These are phyloP conservation scores for Scylla paramamosain DNA, from an alignment of 1,140 invertebrate species.

Conservation along the genomic window DNA sequence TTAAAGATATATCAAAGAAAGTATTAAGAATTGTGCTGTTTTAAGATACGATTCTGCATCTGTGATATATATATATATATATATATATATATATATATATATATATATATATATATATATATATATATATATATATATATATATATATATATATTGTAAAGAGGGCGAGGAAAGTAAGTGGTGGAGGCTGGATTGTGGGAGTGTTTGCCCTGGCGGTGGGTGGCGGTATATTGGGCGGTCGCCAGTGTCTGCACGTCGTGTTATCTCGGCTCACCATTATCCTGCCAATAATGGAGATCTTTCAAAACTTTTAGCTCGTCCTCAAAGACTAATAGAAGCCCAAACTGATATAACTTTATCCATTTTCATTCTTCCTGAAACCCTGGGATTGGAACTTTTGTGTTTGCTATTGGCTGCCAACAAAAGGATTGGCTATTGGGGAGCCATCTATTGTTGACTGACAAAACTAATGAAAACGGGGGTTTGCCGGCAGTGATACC, in stretches of 20 bases:
- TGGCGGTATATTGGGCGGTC: neutral
- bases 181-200: neutral
- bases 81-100: conserved; percentile 58
- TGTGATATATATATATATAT: conserved; percentile 34
- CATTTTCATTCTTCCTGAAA: conserved; percentile 76
- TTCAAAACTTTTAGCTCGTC: conserved; percentile 74
- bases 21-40: too few species aligned
- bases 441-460: conserved; percentile 74
- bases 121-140: conserved; percentile 52
- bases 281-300: conserved; percentile 74
- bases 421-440: conserved; percentile 76
- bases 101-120: conserved; percentile 56
- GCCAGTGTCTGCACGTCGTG: conserved; percentile 55
- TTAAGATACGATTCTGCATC: neutral
- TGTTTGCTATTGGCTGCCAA: conserved; percentile 74
- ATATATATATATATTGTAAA: conserved; percentile 34
- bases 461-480: conserved; percentile 76
- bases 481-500: conserved; percentile 73
- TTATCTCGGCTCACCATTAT: conserved; percentile 71
- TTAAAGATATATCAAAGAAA: too few species aligned
- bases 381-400: conserved; percentile 75
- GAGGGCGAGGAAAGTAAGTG: too few species aligned
- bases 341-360: conserved; percentile 77
- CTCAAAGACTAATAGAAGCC: conserved; percentile 76
- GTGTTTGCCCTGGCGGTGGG: neutral